phyloP scores from a whole-genome alignment of 2,888 invertebrate genomes.

The Amiota minor region DNA sequence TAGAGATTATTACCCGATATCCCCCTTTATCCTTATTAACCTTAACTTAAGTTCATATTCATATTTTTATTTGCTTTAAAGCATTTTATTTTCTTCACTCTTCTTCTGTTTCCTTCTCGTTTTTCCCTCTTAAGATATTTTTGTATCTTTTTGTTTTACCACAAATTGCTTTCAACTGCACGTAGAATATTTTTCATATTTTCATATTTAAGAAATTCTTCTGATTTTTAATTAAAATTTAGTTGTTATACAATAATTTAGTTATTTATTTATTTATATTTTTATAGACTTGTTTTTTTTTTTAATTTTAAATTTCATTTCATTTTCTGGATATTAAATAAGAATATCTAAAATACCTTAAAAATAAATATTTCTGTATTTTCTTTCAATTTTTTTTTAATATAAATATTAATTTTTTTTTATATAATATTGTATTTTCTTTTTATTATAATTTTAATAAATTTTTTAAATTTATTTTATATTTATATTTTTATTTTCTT shows the following conservation, averaged over 20 bases:
- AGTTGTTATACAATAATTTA: background rate
- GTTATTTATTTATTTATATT: background rate
- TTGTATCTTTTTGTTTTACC: conserved; percentile 26
- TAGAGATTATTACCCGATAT: too few relatives aligned
- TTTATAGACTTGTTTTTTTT: conserved; percentile 25
- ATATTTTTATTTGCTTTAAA: background rate
- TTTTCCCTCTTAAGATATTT: conserved; percentile 17
- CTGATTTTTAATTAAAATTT: background rate
- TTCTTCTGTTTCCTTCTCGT: background rate
- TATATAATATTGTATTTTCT: conserved; percentile 10
- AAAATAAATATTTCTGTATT: conserved; percentile 42
- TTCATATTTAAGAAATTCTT: background rate
- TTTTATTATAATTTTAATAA: conserved; percentile 29
- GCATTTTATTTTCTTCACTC: background rate
- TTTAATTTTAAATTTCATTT: conserved; percentile 56
- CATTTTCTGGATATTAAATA: conserved; percentile 77
- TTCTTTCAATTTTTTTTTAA: conserved; percentile 33
- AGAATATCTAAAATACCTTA: conserved; percentile 82
- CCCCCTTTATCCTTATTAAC: background rate
- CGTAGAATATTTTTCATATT: conserved; percentile 38
- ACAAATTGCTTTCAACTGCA: conserved; percentile 36
- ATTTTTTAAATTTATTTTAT: conserved; percentile 31
- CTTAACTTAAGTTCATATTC: background rate
- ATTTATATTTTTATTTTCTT: conserved; percentile 42
- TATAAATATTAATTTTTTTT: conserved; percentile 13